Percentiles rank a stretch among this genome's conserved stretches.
These are phyloP conservation scores for Mythimna lalbum DNA, from an alignment of 2,888 invertebrate genomes.

Conservation along the genomic window DNA sequence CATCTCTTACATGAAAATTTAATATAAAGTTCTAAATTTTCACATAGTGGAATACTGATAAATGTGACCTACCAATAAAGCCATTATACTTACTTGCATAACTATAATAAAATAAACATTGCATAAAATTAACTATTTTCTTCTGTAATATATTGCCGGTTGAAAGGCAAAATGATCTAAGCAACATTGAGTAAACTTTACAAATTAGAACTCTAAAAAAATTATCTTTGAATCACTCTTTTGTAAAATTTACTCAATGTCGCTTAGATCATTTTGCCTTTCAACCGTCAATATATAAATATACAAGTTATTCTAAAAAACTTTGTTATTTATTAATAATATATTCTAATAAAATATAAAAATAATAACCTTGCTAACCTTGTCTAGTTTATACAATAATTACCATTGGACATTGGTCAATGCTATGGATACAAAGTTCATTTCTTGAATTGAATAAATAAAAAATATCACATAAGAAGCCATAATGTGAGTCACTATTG, in stretches of 20 bases:
- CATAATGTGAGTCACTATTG: constrained; percentile 11
- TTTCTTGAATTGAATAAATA: constrained; percentile 2
- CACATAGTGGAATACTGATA: background rate
- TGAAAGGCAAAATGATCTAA: no score
- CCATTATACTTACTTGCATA: constrained; percentile 4
- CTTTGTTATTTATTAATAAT: no score
- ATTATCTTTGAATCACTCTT: no score
- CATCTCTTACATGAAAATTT: background rate
- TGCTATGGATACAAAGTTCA: constrained; percentile 27
- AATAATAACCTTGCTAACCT: constrained; percentile 9
- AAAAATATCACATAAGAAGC: constrained; percentile 12
- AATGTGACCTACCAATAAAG: background rate
- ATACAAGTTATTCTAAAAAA: constrained; percentile 4
- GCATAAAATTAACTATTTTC: background rate
- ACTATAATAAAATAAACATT: constrained; percentile 1
- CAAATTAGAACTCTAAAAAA: no score
- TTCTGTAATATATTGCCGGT: background rate
- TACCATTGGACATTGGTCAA: constrained; percentile 33
- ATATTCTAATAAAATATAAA: no score
- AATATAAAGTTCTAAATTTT: background rate
- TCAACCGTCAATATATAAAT: no score
- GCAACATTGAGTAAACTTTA: no score
- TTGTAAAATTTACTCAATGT: no score
- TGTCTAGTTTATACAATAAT: constrained; percentile 18
- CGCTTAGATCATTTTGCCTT: no score